Evolutionary conservation across 2,113 vertebrate species (phyloP).

Genomic region (Leptobrachium ailaonicum): DNA sequence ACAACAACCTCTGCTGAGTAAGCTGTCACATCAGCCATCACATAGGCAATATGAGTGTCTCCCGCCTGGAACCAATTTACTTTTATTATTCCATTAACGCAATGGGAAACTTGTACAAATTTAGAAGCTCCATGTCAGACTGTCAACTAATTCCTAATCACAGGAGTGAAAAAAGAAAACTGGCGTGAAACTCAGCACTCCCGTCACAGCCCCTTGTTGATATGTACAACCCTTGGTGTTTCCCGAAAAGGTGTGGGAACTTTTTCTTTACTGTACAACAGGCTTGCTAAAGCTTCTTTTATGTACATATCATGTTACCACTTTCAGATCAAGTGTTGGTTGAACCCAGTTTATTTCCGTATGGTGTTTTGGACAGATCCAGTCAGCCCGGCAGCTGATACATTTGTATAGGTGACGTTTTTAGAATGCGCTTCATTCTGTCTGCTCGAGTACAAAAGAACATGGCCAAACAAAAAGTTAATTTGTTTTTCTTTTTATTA

Average conservation of each 20-base stretch:
- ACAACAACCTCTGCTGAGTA: no score
- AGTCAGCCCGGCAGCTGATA: constrained; percentile 28
- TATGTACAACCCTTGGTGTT: background rate
- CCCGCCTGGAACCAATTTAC: no score
- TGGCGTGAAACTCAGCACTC: background rate
- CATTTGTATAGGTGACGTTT: constrained; percentile 5
- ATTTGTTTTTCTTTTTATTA: constrained; percentile 2
- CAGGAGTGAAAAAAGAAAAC: background rate
- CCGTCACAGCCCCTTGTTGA: background rate
- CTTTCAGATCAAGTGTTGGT: constrained; percentile 25
- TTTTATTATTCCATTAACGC: no score
- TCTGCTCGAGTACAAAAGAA: background rate
- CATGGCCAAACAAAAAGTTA: background rate
- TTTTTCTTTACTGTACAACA: constrained; percentile 9
- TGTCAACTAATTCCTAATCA: background rate
- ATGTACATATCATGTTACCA: constrained; percentile 16
- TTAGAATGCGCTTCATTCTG: constrained; percentile 7
- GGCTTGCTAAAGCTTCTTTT: constrained; percentile 19
- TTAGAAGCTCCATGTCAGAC: background rate
- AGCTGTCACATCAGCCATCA: no score
- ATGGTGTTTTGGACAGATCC: constrained; percentile 12
- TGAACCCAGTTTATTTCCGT: constrained; percentile 34
- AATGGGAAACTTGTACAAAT: background rate
- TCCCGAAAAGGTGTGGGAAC: constrained; percentile 29
- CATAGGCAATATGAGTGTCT: no score